Percentiles rank a stretch among this genome's conserved stretches.
Evolutionary conservation across 2,797 vertebrate species (phyloP).

Genomic region (Gymnothorax reevesii): DNA sequence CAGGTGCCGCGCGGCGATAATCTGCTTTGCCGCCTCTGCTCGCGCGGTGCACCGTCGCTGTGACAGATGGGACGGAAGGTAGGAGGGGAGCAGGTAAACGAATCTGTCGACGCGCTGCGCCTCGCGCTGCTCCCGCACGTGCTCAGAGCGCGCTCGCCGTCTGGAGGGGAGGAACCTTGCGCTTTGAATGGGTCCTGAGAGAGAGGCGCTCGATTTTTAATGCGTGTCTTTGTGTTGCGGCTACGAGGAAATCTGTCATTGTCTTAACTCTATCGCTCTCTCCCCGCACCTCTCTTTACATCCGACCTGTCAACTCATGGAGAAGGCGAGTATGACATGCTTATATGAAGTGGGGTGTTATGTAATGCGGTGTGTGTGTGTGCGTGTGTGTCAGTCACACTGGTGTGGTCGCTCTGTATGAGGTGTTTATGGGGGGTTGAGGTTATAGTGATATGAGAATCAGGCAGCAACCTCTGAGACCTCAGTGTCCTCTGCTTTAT

Average conservation of each 20-base stretch:
- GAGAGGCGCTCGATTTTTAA: neutral
- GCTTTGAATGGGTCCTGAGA: neutral
- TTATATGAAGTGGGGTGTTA: constrained; percentile 31
- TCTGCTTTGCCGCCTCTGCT: neutral
- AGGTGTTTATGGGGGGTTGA: neutral
- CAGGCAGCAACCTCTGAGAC: neutral
- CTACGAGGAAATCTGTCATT: constrained; percentile 1
- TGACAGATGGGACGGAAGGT: neutral
- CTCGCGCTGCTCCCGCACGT: neutral
- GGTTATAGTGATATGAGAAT: neutral
- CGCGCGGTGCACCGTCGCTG: neutral
- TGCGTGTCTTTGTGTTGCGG: neutral
- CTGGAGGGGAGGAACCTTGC: neutral
- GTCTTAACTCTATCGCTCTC: constrained; percentile 24
- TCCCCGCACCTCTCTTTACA: constrained; percentile 17
- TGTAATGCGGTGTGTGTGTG: constrained; percentile 7
- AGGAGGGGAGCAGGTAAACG: neutral
- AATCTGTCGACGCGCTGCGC: neutral
- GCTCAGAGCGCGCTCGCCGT: neutral
- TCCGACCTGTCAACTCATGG: constrained; percentile 32
- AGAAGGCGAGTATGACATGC: neutral
- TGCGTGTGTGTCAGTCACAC: neutral
- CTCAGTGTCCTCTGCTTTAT: neutral
- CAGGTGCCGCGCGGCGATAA: neutral
- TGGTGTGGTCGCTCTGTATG: constrained; percentile 7